Evolutionary conservation across 53 echinoderm and acorn worm genomes (phyloP).

Genomic region (Holothuria leucospilota): DNA sequence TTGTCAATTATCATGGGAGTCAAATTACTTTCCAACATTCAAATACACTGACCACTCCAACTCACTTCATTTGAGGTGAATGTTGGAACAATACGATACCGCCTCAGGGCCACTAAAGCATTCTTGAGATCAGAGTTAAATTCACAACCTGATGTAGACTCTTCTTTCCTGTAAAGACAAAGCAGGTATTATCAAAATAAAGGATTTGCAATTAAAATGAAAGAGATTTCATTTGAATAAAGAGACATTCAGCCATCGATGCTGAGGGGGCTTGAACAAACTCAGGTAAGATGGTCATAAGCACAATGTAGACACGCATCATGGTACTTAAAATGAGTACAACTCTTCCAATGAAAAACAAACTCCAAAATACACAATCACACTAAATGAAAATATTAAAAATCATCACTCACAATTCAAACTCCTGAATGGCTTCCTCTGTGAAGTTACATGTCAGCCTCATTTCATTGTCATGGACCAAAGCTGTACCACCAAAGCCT

Average conservation of each 20-base stretch:
- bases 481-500: conserved; percentile 24
- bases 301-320: too few relatives aligned
- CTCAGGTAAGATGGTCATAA: too few relatives aligned
- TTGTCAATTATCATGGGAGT: too few relatives aligned
- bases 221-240: neutral
- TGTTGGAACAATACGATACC: conserved; percentile 17
- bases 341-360: too few relatives aligned
- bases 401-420: conserved; percentile 18
- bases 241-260: too few relatives aligned
- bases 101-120: neutral
- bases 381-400: too few relatives aligned
- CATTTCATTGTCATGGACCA: conserved; percentile 36
- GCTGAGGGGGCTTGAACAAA: too few relatives aligned
- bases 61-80: conserved; percentile 2
- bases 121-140: neutral
- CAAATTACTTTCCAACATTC: too few relatives aligned
- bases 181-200: neutral
- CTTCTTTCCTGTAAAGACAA: neutral
- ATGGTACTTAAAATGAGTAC: too few relatives aligned
- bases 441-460: conserved; percentile 47
- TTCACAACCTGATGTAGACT: conserved; percentile 2
- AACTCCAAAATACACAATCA: too few relatives aligned
- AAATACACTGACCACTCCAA: too few relatives aligned
- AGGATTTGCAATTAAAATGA: neutral
- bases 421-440: conserved; percentile 18